Evolutionary conservation across 1,140 invertebrate species (phyloP), one percentile per base, ranked within the genome.

Genomic region (Drosophila saltans): DNA sequence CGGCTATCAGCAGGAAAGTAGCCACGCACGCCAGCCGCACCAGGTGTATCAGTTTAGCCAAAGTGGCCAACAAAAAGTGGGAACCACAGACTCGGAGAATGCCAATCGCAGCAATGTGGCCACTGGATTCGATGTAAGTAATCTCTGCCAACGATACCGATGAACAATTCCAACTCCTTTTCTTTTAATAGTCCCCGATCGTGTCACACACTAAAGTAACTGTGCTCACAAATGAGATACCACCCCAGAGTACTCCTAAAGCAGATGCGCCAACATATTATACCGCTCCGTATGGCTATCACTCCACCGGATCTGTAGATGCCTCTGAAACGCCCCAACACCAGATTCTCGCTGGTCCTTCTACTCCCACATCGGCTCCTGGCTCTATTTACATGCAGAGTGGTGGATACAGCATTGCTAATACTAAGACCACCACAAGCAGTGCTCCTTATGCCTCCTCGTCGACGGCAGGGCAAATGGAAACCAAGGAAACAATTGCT

Each of bases 111-210:
- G 64, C 16, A 92, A 70, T 60, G 16, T 81, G 11, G 88, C 91
- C n/a, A 91, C 90, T 0, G 91, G 91, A 28, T 91, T 91, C 39
- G 78, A 92, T 81, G 91, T 91, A 48, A 89, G 90, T 80, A 62
- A 1, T 39, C 0, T 4, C 11, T 11, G 3, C 0, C 2, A 0
- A 0, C 21, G 6, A 36, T 7, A 36, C 10, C 5, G 5, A 11
- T 41, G 4, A 26, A 9, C 7, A 26, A 39, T 7, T 3, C 5
- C 2, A 16, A 28, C 45, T 0, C 3, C 0, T 7, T 39, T 21
- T 11, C 7, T 9, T 11, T n/a, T 43, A 57, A 6, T 28, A 91
- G 90, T 81, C 86, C 0, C 91, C 91, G n/a, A 77, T 92, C 21
- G 67, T 92, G 1, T 92, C 91, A 1, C 91, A 92, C 57, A 90